These are phyloP conservation scores for Mystacides longicornis DNA, from an alignment of 2,888 invertebrate species.

Conservation along the genomic window DNA sequence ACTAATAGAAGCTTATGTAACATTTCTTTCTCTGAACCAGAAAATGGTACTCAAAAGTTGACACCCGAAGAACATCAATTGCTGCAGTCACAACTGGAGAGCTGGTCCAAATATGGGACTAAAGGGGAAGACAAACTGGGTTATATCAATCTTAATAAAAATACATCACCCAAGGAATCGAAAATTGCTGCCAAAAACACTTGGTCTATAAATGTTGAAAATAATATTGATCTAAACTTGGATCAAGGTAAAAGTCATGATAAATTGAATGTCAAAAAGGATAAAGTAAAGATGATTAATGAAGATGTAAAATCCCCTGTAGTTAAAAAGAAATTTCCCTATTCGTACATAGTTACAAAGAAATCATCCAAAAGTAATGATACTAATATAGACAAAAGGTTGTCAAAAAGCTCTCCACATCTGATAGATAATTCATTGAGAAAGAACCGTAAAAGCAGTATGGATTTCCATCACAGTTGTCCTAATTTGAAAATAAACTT, in stretches of 20 bases:
- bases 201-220: slow-evolving; percentile 41
- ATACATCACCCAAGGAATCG: background rate
- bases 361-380: slow-evolving; percentile 21
- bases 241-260: slow-evolving; percentile 7
- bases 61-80: slow-evolving; percentile 45
- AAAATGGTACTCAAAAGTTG: slow-evolving; percentile 35
- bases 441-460: background rate
- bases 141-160: slow-evolving; percentile 35
- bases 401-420: slow-evolving; percentile 37
- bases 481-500: slow-evolving; percentile 12
- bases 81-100: slow-evolving; percentile 43
- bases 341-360: slow-evolving; percentile 37
- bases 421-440: slow-evolving; percentile 28
- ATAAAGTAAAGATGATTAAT: slow-evolving; percentile 20
- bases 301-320: background rate
- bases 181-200: background rate
- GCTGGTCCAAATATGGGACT: slow-evolving; percentile 46
- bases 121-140: slow-evolving; percentile 31
- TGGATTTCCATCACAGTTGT: slow-evolving; percentile 25
- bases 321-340: slow-evolving; percentile 36
- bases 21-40: slow-evolving; percentile 37
- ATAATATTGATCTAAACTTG: slow-evolving; percentile 32
- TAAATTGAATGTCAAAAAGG: slow-evolving; percentile 28
- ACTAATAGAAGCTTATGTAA: slow-evolving; percentile 41
- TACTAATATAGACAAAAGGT: slow-evolving; percentile 2